Evolutionary conservation across 1,140 invertebrate species (phyloP).

Genomic region (Helicorthomorpha holstii): DNA sequence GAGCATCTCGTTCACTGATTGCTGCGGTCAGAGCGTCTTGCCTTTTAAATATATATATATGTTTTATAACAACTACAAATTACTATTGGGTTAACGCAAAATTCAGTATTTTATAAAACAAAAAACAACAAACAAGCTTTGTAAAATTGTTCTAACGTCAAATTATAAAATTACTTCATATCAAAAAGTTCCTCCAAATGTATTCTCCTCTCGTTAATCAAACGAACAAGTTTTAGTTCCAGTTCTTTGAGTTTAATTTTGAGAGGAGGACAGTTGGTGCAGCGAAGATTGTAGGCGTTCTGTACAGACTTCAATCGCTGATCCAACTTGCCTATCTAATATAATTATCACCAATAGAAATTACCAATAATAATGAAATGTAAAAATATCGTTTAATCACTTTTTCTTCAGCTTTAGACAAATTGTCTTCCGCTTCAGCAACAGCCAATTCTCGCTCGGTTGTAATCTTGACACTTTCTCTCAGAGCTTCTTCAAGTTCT

Average conservation of each 20-base stretch:
- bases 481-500: slow-evolving; percentile 59
- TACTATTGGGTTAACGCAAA: slow-evolving; percentile 8
- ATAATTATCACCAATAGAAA: slow-evolving; percentile 10
- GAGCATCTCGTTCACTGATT: slow-evolving; percentile 70
- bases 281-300: slow-evolving; percentile 42
- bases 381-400: slow-evolving; percentile 5
- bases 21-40: slow-evolving; percentile 62
- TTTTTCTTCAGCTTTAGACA: slow-evolving; percentile 36
- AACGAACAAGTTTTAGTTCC: slow-evolving; percentile 34
- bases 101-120: neutral
- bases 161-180: slow-evolving; percentile 43
- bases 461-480: slow-evolving; percentile 35
- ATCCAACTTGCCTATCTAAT: slow-evolving; percentile 51
- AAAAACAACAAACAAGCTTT: neutral
- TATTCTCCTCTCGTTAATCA: slow-evolving; percentile 40
- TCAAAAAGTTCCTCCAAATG: slow-evolving; percentile 55
- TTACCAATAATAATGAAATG: neutral
- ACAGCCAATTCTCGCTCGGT: slow-evolving; percentile 34
- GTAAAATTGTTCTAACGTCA: neutral
- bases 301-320: slow-evolving; percentile 46
- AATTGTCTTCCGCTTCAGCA: slow-evolving; percentile 36
- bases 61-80: too few relatives aligned
- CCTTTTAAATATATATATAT: slow-evolving; percentile 29
- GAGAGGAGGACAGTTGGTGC: slow-evolving; percentile 42
- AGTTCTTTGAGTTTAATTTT: slow-evolving; percentile 37